Conservation (phyloP, 2,113 vertebrate genomes). For the Neotragus moschatus region DNA sequence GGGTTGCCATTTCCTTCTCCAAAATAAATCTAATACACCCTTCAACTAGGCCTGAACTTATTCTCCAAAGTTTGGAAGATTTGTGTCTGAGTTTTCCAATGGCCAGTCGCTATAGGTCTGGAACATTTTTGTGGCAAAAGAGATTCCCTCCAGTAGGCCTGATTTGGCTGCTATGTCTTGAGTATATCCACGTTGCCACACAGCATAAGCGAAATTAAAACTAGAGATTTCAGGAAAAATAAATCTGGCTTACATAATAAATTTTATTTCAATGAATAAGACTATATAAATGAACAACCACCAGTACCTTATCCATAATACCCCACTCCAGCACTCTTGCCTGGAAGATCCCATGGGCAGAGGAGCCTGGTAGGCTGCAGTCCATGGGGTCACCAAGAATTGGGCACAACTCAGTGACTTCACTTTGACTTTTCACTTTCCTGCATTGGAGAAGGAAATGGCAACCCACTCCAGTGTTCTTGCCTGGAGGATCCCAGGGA, state of each 20-base stretch:
- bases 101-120: not conserved
- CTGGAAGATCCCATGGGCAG: too few relatives aligned
- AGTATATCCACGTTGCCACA: not conserved
- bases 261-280: not conserved
- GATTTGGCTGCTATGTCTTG: not conserved
- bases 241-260: not conserved
- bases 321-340: too few relatives aligned
- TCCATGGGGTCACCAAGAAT: too few relatives aligned
- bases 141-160: not conserved
- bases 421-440: too few relatives aligned
- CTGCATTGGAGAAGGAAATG: too few relatives aligned
- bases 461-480: too few relatives aligned
- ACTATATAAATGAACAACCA: not conserved
- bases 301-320: not conserved
- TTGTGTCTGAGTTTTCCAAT: not conserved
- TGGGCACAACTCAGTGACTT: accelerated
- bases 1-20: too few relatives aligned
- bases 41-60: not conserved
- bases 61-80: not conserved
- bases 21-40: not conserved
- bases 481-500: too few relatives aligned
- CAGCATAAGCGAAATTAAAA: not conserved
- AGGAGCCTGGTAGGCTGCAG: too few relatives aligned
- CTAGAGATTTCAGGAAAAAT: not conserved
- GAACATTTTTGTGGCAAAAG: not conserved